Evolutionary conservation across 1,140 invertebrate species (phyloP), one percentile per base, ranked within the genome.

Genomic region (Pseudomyrmex dendroicus): DNA sequence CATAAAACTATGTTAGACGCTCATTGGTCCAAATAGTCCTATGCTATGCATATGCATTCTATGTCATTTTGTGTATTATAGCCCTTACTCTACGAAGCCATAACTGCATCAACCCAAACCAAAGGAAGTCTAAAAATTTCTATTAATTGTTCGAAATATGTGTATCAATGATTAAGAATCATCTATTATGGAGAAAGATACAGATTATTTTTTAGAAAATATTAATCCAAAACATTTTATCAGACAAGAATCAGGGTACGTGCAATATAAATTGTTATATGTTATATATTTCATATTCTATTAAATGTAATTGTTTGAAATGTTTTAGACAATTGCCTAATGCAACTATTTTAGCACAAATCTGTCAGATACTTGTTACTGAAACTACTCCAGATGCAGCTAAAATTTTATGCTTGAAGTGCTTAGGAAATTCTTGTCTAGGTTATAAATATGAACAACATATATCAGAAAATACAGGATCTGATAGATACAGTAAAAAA

Each of bases 341-440:
- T 52, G 83, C 84, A 48, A 77, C 44, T 50, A 68, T 89, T 1
- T 46, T 91, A 35, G 84, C 87, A n/a, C 92, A 91, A 82, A 64
- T 92, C n/a, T 90, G 91, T 20, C 86, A 90, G 22, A 67, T 90
- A 7, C 83, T 93, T 22, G 76, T 78, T 25, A 85, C 77, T 5
- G 66, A 85, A 35, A n/a, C 78, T 48, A 15, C 90, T 52, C 89
- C 91, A 7, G 63, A 70, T 7, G 83, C 78, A 63, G 25, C 90
- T 50, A 90, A 84, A 87, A 87, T 89, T 67, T 44, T 89, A 9
- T 83, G 92, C 7, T 63, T 93, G 2, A 93, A 93, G 76, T 93
- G 92, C 62, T 61, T 93, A 44, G 88, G 88, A 1, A 93, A 93
- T 82, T 92, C 91, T 54, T 93, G 92, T 62, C 68, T 90, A 1